phyloP scores from a whole-genome alignment of 2,797 vertebrate species.

The Trachurus trachurus region DNA sequence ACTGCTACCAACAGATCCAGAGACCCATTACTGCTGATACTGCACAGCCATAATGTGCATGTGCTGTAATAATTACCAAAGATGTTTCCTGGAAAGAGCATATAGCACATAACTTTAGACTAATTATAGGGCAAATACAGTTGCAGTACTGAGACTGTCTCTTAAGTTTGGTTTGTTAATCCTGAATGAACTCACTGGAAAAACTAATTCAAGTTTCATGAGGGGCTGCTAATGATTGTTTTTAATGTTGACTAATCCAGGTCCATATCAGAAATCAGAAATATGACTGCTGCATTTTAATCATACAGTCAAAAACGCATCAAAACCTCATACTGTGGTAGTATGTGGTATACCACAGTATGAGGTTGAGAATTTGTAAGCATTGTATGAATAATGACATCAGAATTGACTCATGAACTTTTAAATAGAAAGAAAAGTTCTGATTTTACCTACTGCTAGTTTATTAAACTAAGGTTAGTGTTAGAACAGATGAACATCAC shows the following conservation, averaged over 20 bases:
- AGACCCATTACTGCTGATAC: background rate
- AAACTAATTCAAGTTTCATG: background rate
- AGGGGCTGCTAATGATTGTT: background rate
- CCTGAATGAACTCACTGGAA: background rate
- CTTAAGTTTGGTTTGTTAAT: background rate
- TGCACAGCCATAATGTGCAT: background rate
- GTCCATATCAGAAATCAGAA: too few relatives aligned
- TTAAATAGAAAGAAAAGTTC: too few relatives aligned
- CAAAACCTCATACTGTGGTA: background rate
- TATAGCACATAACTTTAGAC: background rate
- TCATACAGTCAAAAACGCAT: background rate
- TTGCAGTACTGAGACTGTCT: background rate
- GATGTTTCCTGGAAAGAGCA: conserved; percentile 11
- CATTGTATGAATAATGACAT: too few relatives aligned
- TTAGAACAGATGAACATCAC: too few relatives aligned
- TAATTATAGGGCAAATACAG: background rate
- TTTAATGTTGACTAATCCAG: too few relatives aligned
- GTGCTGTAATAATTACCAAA: background rate
- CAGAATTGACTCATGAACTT: too few relatives aligned
- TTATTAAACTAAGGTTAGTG: background rate
- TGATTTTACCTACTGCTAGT: too few relatives aligned
- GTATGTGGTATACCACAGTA: too few relatives aligned
- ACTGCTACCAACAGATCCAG: background rate
- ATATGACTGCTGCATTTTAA: background rate
- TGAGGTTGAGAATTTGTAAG: too few relatives aligned